Evolutionary conservation across 2,888 invertebrate genomes (phyloP).

Genomic region (Ligdia adustata): DNA sequence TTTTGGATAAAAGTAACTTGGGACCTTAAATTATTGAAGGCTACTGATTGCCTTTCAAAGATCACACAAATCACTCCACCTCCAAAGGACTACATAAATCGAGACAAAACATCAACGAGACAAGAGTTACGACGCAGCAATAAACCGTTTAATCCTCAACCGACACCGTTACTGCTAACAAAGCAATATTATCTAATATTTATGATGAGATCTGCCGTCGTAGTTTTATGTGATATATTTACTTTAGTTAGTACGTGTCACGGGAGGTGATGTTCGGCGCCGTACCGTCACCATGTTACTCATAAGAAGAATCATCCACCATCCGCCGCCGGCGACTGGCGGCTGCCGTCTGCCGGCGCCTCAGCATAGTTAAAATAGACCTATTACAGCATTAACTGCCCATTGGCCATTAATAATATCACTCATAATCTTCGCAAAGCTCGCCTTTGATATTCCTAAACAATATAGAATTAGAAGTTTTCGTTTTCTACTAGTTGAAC

Average conservation of each 20-base stretch:
- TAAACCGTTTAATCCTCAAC: not conserved
- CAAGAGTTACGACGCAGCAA: no score
- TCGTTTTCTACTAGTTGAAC: not conserved
- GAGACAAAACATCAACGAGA: no score
- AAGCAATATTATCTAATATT: constrained; percentile 22
- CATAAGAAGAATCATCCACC: not conserved
- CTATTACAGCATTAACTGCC: constrained; percentile 33
- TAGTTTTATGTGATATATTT: no score
- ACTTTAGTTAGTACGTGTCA: no score
- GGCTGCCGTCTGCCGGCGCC: constrained; percentile 17
- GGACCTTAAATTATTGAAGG: no score
- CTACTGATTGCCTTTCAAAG: no score
- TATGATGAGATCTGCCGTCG: no score
- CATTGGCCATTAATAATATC: constrained; percentile 33
- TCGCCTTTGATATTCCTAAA: constrained; percentile 25
- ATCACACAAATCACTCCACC: no score
- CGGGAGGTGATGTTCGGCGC: constrained; percentile 22
- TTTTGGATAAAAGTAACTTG: no score
- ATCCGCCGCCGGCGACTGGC: constrained; percentile 2
- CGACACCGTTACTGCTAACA: constrained; percentile 9
- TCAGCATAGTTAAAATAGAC: constrained; percentile 37
- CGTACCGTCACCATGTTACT: constrained; percentile 17
- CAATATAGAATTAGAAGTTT: not conserved
- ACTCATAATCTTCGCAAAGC: constrained; percentile 33
- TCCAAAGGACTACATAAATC: no score